Conservation (phyloP, 2,113 vertebrate genomes). For the Salvelinus namaycush region DNA sequence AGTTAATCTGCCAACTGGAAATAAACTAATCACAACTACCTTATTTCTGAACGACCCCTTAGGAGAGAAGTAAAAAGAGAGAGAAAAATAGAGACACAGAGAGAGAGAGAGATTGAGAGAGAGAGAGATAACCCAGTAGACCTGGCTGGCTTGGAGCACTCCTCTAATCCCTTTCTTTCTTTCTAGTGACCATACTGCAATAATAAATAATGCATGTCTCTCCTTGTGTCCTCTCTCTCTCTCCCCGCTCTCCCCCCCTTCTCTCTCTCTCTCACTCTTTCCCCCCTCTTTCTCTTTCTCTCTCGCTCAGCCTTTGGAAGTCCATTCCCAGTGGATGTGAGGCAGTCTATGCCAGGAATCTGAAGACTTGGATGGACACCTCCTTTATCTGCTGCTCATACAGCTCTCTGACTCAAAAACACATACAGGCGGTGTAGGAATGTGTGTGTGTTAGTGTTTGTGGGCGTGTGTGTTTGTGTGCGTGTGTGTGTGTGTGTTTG, state of each 20-base stretch:
- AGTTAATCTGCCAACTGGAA: background rate
- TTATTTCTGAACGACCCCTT: too few relatives aligned
- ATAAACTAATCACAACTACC: too few relatives aligned
- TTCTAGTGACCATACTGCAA: slow-evolving; percentile 38
- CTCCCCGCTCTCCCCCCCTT: background rate
- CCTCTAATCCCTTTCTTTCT: slow-evolving; percentile 20
- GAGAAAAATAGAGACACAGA: too few relatives aligned
- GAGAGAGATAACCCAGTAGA: background rate
- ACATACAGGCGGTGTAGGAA: slow-evolving; percentile 3
- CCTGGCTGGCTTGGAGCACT: slow-evolving; percentile 9
- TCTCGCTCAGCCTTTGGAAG: slow-evolving; percentile 26
- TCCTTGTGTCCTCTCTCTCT: slow-evolving; percentile 41
- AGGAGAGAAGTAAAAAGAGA: too few relatives aligned
- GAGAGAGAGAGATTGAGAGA: too few relatives aligned
- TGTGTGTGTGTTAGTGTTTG: background rate
- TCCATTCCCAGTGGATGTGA: slow-evolving; percentile 40
- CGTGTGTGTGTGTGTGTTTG: background rate
- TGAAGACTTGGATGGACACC: slow-evolving; percentile 26
- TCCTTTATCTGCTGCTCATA: slow-evolving; percentile 27
- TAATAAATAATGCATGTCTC: slow-evolving; percentile 62
- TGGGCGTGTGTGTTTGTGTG: background rate
- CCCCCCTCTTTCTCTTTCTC: slow-evolving; percentile 1
- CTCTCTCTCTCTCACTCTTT: slow-evolving; percentile 10
- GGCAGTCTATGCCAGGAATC: slow-evolving; percentile 33
- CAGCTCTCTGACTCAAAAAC: background rate